A percentile compares a stretch with the other conserved stretches of the same genome.
These are phyloP conservation scores for Podotricha telesiphe DNA, from an alignment of 2,888 invertebrate genomes.

Conservation along the genomic window DNA sequence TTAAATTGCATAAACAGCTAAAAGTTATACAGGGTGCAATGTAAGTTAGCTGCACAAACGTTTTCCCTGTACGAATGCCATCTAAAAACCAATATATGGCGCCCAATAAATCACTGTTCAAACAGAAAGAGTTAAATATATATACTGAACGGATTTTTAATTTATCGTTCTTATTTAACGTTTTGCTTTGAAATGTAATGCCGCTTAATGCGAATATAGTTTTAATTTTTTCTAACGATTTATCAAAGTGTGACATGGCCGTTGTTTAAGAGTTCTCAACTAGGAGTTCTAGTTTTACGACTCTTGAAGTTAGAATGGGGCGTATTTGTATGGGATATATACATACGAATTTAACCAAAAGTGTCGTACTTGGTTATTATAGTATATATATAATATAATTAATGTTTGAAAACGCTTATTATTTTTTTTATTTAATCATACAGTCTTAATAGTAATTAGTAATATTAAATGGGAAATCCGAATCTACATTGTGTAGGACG, in stretches of 20 bases:
- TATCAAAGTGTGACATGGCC: constrained; percentile 16
- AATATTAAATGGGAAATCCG: not conserved
- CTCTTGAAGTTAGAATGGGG: not conserved
- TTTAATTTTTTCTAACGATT: constrained; percentile 30
- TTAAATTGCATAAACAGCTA: constrained; percentile 49
- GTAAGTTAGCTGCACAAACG: constrained; percentile 54
- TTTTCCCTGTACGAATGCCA: constrained; percentile 51
- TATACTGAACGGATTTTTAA: constrained; percentile 48
- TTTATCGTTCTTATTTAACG: constrained; percentile 10
- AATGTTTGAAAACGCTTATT: not conserved
- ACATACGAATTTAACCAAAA: not conserved
- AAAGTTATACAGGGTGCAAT: constrained; percentile 56
- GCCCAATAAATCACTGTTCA: constrained; percentile 53
- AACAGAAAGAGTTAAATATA: constrained; percentile 54
- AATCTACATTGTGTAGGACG: too few relatives aligned
- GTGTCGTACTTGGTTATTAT: constrained; percentile 1
- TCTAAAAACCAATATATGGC: constrained; percentile 53
- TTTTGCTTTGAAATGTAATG: constrained; percentile 28
- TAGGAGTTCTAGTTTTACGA: not conserved
- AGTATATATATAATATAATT: not conserved
- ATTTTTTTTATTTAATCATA: not conserved
- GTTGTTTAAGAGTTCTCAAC: too few relatives aligned
- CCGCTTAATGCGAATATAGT: constrained; percentile 28
- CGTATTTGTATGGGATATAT: not conserved
- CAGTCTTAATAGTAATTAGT: constrained; percentile 3